Evolutionary conservation across 2,113 vertebrate species (phyloP).

Genomic region (Datnioides undecimradiatus): DNA sequence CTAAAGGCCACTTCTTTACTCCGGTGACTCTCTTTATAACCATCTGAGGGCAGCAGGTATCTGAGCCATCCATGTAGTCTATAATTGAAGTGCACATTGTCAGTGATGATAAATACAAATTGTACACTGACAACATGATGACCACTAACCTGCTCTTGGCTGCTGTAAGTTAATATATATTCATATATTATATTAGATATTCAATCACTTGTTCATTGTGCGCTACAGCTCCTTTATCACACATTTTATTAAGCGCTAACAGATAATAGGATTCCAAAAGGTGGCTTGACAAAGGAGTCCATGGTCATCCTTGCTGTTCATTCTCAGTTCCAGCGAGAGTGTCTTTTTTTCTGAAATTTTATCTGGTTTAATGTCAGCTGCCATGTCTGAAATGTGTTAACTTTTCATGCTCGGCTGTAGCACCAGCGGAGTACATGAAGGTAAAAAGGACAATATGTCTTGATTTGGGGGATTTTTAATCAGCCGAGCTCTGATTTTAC

Average conservation of each 20-base stretch:
- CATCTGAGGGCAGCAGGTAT: not conserved
- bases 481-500: slow-evolving; percentile 55
- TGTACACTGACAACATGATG: not conserved
- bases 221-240: not conserved
- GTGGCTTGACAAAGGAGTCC: not conserved
- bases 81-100: not conserved
- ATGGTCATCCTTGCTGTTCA: no score
- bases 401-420: not conserved
- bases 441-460: not conserved
- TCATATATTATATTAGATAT: no score
- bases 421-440: not conserved
- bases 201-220: not conserved
- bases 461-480: slow-evolving; percentile 54
- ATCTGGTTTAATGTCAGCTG: not conserved
- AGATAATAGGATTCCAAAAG: not conserved
- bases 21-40: not conserved
- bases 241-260: not conserved
- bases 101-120: not conserved
- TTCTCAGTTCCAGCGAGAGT: no score
- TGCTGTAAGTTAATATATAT: not conserved
- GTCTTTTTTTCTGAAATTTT: not conserved
- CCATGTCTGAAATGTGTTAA: not conserved
- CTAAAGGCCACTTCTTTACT: not conserved
- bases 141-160: not conserved
- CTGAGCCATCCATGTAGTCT: not conserved